Evolutionary conservation across 2,113 vertebrate genomes (phyloP).

Genomic region (Furnarius figulus): DNA sequence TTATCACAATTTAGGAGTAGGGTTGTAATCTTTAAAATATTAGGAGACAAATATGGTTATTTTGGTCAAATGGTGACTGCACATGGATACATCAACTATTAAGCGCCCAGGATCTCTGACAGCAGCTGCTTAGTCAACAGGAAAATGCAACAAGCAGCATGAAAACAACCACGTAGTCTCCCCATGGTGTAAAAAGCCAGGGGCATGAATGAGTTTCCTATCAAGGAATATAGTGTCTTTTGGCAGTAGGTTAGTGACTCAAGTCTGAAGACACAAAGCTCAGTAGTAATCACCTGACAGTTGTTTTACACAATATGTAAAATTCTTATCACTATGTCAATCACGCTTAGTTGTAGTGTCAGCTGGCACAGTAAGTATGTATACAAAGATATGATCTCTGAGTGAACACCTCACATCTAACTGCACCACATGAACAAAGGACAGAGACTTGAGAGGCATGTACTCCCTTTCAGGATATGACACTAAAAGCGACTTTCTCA

Average conservation of each 20-base stretch:
- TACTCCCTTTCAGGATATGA: neutral
- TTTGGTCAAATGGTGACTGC: rapidly evolving
- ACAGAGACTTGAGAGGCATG: neutral
- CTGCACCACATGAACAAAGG: neutral
- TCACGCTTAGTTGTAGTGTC: slow-evolving; percentile 10
- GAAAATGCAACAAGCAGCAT: neutral
- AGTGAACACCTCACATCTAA: neutral
- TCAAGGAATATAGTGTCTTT: neutral
- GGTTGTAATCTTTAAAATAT: neutral
- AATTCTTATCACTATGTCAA: neutral
- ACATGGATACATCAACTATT: neutral
- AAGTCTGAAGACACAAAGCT: neutral
- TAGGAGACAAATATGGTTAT: neutral
- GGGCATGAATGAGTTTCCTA: neutral
- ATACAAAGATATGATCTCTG: neutral
- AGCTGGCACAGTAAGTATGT: neutral
- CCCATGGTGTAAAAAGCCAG: neutral
- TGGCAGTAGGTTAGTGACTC: neutral
- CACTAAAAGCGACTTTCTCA: neutral
- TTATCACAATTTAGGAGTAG: neutral
- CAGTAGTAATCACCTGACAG: neutral
- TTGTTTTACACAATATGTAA: neutral
- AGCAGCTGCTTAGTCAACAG: neutral
- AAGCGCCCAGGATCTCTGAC: neutral
- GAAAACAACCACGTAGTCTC: neutral